These are phyloP conservation scores for Choristoneura rosaceana DNA, from an alignment of 2,888 invertebrate genomes.

Conservation along the genomic window DNA sequence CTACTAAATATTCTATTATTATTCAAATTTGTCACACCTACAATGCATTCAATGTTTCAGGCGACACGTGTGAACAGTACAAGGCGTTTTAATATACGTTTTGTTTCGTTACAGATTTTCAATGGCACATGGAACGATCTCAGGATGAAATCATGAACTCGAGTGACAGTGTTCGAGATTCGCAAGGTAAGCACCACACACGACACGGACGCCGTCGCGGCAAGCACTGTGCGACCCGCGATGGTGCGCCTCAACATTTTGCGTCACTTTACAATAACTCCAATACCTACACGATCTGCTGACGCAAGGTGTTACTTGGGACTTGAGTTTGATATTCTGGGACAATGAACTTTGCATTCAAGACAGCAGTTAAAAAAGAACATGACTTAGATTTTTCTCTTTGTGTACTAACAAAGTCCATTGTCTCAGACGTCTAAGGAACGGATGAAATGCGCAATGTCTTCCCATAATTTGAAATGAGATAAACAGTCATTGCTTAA, in stretches of 20 bases:
- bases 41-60: slow-evolving; percentile 22
- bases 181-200: slow-evolving; percentile 91
- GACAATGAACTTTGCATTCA: slow-evolving; percentile 63
- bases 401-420: slow-evolving; percentile 61
- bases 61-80: not conserved
- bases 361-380: slow-evolving; percentile 4
- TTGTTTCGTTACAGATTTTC: slow-evolving; percentile 88
- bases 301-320: slow-evolving; percentile 73
- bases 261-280: slow-evolving; percentile 57
- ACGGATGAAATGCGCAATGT: slow-evolving; percentile 86
- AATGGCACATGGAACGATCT: slow-evolving; percentile 94
- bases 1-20: slow-evolving; percentile 36
- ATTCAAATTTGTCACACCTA: slow-evolving; percentile 37
- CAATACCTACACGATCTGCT: slow-evolving; percentile 24
- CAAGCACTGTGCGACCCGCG: slow-evolving; percentile 45
- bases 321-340: slow-evolving; percentile 72
- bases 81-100: slow-evolving; percentile 28
- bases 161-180: slow-evolving; percentile 94
- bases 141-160: slow-evolving; percentile 95
- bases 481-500: slow-evolving; percentile 81
- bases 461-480: slow-evolving; percentile 84
- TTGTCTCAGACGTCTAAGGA: slow-evolving; percentile 79
- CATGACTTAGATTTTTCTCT: slow-evolving; percentile 10
- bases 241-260: slow-evolving; percentile 62
- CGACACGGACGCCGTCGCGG: slow-evolving; percentile 49